Evolutionary conservation across 1,140 invertebrate genomes (phyloP).

Genomic region (Diprion similis): DNA sequence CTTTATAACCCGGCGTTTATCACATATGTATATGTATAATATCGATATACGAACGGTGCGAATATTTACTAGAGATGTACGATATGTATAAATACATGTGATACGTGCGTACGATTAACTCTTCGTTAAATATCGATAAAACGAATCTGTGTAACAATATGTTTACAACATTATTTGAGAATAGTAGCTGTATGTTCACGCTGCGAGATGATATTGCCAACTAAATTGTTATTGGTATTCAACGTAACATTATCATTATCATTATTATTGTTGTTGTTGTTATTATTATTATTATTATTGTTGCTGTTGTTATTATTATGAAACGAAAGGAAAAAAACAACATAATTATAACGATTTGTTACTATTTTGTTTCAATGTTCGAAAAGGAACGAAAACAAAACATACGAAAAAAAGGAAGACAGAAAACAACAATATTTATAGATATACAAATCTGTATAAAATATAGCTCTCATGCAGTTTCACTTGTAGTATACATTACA

Average conservation of each 20-base stretch:
- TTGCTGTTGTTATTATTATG: slow-evolving; percentile 39
- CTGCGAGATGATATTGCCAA: slow-evolving; percentile 28
- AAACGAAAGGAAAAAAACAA: slow-evolving; percentile 14
- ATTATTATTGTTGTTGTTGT: slow-evolving; percentile 34
- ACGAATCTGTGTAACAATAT: not conserved
- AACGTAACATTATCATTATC: slow-evolving; percentile 37
- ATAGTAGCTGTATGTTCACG: not conserved
- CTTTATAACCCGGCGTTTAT: not conserved
- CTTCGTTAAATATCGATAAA: not conserved
- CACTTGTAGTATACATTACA: not conserved
- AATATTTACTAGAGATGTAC: not conserved
- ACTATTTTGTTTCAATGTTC: slow-evolving; percentile 44
- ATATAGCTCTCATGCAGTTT: not conserved
- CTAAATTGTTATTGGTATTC: slow-evolving; percentile 41
- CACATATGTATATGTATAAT: not conserved
- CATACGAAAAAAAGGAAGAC: too few relatives aligned
- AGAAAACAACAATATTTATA: too few relatives aligned
- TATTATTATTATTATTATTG: slow-evolving; percentile 37
- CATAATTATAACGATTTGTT: slow-evolving; percentile 43
- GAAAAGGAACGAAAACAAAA: slow-evolving; percentile 32
- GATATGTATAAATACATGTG: not conserved
- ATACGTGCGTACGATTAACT: not conserved
- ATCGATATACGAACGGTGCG: not conserved
- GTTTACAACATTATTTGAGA: not conserved
- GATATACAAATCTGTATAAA: slow-evolving; percentile 37